A percentile compares a stretch with the other conserved stretches of the same genome.
These are phyloP conservation scores for Apteryx owenii DNA, from an alignment of 2,113 vertebrate species.

Conservation along the genomic window DNA sequence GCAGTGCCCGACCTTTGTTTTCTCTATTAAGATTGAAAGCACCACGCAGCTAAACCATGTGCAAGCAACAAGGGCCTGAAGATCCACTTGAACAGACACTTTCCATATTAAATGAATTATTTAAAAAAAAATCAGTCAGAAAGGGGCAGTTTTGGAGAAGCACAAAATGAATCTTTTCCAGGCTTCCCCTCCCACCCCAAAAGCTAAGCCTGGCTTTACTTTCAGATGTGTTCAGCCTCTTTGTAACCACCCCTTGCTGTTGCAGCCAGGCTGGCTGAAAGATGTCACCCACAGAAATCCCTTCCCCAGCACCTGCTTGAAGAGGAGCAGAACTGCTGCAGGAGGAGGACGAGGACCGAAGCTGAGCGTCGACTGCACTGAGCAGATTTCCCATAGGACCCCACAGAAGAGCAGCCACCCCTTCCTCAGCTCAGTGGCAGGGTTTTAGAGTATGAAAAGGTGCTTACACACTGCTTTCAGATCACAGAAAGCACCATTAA, in stretches of 20 bases:
- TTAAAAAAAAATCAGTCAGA: not conserved
- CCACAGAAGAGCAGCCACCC: not conserved
- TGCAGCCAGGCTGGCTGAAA: not conserved
- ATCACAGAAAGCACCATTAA: not conserved
- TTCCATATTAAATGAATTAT: not conserved
- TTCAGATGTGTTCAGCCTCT: not conserved
- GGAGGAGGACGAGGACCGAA: not conserved
- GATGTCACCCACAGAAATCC: constrained; percentile 29
- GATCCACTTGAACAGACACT: not conserved
- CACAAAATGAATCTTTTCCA: not conserved
- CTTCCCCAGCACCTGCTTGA: not conserved
- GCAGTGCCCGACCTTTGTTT: not conserved
- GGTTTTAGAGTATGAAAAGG: not conserved
- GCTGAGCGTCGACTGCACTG: not conserved
- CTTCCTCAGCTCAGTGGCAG: not conserved
- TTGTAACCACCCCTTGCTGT: no score
- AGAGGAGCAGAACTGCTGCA: not conserved
- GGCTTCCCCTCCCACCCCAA: not conserved
- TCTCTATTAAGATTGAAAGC: not conserved
- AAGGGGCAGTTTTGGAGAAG: not conserved
- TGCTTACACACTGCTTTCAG: not conserved
- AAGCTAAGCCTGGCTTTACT: not conserved
- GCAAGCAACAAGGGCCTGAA: not conserved
- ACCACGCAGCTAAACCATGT: not conserved
- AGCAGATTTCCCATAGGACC: not conserved